Evolutionary conservation across 2,888 invertebrate species (phyloP).

Genomic region (Amorpha juglandis): DNA sequence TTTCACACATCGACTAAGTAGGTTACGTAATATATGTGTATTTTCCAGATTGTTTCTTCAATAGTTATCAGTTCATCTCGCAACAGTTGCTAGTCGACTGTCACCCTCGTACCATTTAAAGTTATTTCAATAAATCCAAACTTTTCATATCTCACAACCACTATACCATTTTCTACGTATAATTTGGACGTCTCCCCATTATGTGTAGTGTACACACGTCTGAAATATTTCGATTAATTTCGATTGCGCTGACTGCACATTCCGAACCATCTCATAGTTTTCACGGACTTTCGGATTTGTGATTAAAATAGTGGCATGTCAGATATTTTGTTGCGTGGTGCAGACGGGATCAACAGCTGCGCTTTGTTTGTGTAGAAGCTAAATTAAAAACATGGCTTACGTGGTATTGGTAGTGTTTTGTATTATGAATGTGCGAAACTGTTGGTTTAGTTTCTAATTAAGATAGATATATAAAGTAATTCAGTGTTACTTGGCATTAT

Average conservation of each 20-base stretch:
- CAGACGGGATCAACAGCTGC: neutral
- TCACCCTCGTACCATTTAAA: no score
- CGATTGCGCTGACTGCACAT: slow-evolving; percentile 8
- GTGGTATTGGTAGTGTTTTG: slow-evolving; percentile 11
- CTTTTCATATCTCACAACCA: neutral
- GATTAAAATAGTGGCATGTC: slow-evolving; percentile 27
- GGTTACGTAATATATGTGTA: no score
- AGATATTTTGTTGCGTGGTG: slow-evolving; percentile 33
- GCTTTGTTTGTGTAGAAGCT: slow-evolving; percentile 19
- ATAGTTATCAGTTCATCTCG: no score
- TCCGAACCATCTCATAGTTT: slow-evolving; percentile 30
- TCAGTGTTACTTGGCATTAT: no score
- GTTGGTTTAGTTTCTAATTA: no score
- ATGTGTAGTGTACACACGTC: slow-evolving; percentile 9
- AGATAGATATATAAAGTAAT: no score
- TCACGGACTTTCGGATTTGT: slow-evolving; percentile 22
- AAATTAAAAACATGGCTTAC: slow-evolving; percentile 20
- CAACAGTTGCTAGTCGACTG: no score
- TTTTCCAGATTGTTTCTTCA: no score
- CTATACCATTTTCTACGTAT: neutral
- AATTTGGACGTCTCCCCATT: neutral
- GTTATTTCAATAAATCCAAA: no score
- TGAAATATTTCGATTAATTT: slow-evolving; percentile 39
- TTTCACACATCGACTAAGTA: no score
- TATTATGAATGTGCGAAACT: neutral